Conservation (phyloP, 2,113 vertebrate species). For the Blennius ocellaris region DNA sequence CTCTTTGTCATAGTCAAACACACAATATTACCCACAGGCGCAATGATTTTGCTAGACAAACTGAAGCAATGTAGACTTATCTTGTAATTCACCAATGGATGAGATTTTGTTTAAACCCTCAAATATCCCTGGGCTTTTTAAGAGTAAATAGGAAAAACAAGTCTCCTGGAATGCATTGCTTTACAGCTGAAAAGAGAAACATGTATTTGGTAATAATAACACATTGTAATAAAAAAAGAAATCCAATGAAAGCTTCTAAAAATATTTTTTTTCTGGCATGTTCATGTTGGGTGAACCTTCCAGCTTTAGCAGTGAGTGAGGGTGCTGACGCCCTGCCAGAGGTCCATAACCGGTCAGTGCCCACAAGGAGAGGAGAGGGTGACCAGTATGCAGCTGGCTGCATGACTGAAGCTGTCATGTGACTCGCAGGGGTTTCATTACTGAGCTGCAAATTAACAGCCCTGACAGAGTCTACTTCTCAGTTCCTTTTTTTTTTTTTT, state of each 20-base stretch:
- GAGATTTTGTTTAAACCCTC: constrained; percentile 31
- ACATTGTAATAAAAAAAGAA: neutral
- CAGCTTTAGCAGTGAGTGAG: constrained; percentile 6
- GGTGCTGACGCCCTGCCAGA: constrained; percentile 19
- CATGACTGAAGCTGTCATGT: constrained; percentile 45
- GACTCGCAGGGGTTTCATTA: constrained; percentile 27
- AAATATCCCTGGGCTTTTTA: constrained; percentile 8
- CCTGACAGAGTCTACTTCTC: no score
- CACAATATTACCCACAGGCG: constrained; percentile 5
- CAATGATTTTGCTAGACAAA: constrained; percentile 15
- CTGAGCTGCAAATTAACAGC: neutral
- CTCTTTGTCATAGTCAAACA: constrained; percentile 37
- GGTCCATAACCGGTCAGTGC: constrained; percentile 28
- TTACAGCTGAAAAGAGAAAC: neutral
- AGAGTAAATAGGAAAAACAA: neutral
- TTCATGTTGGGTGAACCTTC: neutral
- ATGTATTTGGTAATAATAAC: neutral
- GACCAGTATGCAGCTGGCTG: constrained; percentile 29
- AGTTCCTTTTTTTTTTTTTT: no score
- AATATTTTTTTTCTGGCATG: neutral
- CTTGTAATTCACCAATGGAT: constrained; percentile 24
- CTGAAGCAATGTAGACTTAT: constrained; percentile 2
- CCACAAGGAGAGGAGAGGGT: constrained; percentile 19
- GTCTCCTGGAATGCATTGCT: neutral
- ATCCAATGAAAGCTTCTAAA: neutral